phyloP scores from a whole-genome alignment of 2,797 vertebrate genomes.

The Microctenopoma steveboyesi region DNA sequence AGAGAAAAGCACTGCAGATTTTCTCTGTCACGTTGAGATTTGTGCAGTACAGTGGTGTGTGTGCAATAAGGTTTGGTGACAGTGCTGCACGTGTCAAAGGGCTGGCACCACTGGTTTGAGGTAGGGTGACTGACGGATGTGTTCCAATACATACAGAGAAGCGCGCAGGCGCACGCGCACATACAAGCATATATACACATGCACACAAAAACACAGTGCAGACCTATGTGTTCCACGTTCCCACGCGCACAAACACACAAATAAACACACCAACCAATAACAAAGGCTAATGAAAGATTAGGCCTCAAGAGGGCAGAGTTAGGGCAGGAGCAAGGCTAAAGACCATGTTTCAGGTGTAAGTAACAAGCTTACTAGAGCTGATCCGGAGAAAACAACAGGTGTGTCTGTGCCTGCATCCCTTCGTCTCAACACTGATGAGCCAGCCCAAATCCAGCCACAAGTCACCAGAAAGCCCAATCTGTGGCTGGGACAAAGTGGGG shows the following conservation, averaged over 20 bases:
- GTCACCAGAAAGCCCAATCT: constrained; percentile 74
- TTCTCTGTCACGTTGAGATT: constrained; percentile 70
- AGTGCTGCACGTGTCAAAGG: constrained; percentile 79
- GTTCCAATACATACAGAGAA: constrained; percentile 65
- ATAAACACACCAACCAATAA: constrained; percentile 54
- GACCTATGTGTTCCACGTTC: constrained; percentile 30
- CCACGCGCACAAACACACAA: constrained; percentile 25
- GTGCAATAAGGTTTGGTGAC: constrained; percentile 79
- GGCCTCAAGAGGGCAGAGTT: constrained; percentile 69
- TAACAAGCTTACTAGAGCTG: constrained; percentile 61
- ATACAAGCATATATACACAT: constrained; percentile 31
- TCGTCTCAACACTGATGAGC: constrained; percentile 70
- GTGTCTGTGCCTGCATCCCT: constrained; percentile 59
- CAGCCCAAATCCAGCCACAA: constrained; percentile 82
- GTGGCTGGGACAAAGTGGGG: constrained; percentile 66
- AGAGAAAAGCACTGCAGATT: constrained; percentile 70
- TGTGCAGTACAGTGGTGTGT: constrained; percentile 80
- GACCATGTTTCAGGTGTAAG: constrained; percentile 58
- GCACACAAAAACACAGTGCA: constrained; percentile 56
- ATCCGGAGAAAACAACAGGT: constrained; percentile 59
- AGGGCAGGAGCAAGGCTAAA: constrained; percentile 73
- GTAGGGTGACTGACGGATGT: constrained; percentile 85
- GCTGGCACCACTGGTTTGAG: constrained; percentile 87
- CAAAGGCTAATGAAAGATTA: constrained; percentile 71
- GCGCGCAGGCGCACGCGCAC: constrained; percentile 38